Evolutionary conservation across 2,888 invertebrate genomes (phyloP).

Genomic region (Pocota personata): DNA sequence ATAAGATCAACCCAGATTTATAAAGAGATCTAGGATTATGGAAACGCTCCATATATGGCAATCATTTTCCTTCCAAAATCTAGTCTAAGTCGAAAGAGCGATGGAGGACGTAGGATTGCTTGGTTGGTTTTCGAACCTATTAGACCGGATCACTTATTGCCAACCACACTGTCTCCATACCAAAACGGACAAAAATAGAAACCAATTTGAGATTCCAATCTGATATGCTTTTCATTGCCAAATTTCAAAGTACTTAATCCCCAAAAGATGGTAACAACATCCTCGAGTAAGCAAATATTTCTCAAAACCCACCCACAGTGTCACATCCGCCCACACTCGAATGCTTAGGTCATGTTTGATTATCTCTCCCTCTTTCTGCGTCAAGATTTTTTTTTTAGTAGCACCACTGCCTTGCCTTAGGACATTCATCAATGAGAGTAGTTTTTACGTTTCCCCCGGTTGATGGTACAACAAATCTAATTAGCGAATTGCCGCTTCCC

Average conservation of each 20-base stretch:
- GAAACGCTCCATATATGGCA: no score
- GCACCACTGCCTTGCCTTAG: not conserved
- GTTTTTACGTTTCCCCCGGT: constrained; percentile 35
- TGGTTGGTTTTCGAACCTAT: no score
- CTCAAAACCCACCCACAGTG: not conserved
- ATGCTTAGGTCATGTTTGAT: constrained; percentile 8
- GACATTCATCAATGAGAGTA: constrained; percentile 44
- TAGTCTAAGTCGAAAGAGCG: no score
- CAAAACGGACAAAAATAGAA: not conserved
- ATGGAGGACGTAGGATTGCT: no score
- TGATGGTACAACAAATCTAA: constrained; percentile 62
- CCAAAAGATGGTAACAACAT: not conserved
- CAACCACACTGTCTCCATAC: not conserved
- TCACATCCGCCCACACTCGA: not conserved
- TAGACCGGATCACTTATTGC: not conserved
- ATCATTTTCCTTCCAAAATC: no score
- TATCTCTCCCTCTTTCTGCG: not conserved
- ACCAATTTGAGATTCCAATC: not conserved
- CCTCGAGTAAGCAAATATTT: not conserved
- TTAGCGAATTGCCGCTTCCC: constrained; percentile 53
- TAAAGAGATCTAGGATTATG: no score
- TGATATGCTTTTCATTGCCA: not conserved
- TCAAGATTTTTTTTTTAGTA: not conserved
- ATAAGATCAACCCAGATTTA: no score
- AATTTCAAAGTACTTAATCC: not conserved